Percentiles rank a stretch among this genome's conserved stretches.
Evolutionary conservation across 2,113 vertebrate genomes (phyloP).

Genomic region (Spea multiplicata): DNA sequence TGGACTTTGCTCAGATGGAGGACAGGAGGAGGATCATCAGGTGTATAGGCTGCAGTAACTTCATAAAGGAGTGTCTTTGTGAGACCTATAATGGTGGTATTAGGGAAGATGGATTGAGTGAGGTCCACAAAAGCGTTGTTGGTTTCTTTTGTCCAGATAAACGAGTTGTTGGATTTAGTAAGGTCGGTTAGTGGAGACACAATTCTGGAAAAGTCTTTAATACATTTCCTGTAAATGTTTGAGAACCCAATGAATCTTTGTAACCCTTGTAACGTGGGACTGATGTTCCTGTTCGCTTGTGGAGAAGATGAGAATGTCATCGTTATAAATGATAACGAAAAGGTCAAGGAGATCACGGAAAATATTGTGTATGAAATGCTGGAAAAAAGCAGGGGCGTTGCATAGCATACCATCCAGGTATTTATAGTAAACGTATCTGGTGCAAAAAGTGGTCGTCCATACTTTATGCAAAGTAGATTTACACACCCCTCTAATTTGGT

Average conservation of each 20-base stretch:
- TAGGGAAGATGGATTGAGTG: too few relatives aligned
- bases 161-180: background rate
- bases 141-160: too few relatives aligned
- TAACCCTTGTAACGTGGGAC: background rate
- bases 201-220: background rate
- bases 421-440: background rate
- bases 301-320: conserved; percentile 3
- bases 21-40: too few relatives aligned
- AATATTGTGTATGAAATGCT: background rate
- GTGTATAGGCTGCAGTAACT: too few relatives aligned
- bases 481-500: background rate
- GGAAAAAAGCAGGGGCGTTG: background rate
- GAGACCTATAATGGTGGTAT: too few relatives aligned
- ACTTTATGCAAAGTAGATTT: background rate
- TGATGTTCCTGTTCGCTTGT: background rate
- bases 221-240: background rate
- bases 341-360: background rate
- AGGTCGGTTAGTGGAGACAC: background rate
- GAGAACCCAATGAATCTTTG: background rate
- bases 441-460: too few relatives aligned
- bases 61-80: too few relatives aligned
- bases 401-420: background rate
- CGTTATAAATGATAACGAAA: background rate
- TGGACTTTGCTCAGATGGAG: too few relatives aligned
- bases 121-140: too few relatives aligned